Base-by-base conservation (phyloP, 2,797 vertebrate species). In the Vespertilio murinus region DNA sequence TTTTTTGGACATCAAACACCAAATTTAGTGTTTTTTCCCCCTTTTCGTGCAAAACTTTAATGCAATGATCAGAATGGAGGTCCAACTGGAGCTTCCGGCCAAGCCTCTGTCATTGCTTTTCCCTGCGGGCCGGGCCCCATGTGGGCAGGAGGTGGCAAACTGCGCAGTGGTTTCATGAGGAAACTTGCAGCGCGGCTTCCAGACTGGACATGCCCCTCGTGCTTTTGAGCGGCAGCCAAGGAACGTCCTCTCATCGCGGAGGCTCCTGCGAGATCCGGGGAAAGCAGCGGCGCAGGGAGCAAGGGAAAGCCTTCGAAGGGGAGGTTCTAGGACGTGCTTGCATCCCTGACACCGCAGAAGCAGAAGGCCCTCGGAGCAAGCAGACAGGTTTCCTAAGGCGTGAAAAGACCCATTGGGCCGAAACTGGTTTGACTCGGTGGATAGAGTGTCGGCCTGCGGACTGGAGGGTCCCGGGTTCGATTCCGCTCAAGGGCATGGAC, bases 181-280 rank as follows among this genome's bases (percentile, higher is more conserved):
- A 94, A 33, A 64, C 47, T n/a, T 17, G 6, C 20, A 33, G 38
- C 33, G 84, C 8, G 49, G 81, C 75, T 91, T 88, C 77, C 71
- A 59, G 82, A 87, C 93, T 33, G 56, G 75, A 91, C 73, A 82
- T 40, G 89, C 89, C 42, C 14, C 6, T 45, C 78, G 52, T n/a
- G 82, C n/a, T 83, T 88, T 23, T 92, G 83, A 87, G 40, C 25
- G 9, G 12, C 33, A 52, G 91, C 77, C 91, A 81, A 93, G 83
- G 64, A 95, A 88, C 59, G 89, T 79, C 95, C 45, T 64, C 47
- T 42, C 16, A 59, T 64, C 38, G 42, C 13, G 59, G 40, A 91
- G 74, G 79, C 88, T 70, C 61, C 74, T 70, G 49, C 45, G 85
- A 75, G 92, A 67, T 49, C 73, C 82, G 86, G 82, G 77, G 38